These are phyloP conservation scores for Paratrypauchen microcephalus DNA, from an alignment of 2,797 vertebrate species.

Conservation along the genomic window DNA sequence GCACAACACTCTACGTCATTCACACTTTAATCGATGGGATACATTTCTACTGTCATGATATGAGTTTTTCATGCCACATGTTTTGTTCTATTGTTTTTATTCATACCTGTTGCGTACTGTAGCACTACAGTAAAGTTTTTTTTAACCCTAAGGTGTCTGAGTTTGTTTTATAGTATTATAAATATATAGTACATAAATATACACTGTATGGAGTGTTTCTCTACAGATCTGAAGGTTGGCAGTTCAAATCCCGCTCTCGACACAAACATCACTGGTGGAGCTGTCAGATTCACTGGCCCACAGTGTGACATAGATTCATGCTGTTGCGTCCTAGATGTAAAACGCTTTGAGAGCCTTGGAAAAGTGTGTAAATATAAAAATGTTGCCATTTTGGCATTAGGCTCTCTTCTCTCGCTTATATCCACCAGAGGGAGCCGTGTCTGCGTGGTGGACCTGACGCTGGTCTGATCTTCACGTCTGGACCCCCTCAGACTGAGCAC, in stretches of 20 bases:
- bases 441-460: accelerated
- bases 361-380: background rate
- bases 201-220: too few species aligned
- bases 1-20: constrained; percentile 64
- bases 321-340: too few species aligned
- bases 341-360: too few species aligned
- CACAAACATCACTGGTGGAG: too few species aligned
- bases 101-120: constrained; percentile 72
- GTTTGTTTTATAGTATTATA: background rate
- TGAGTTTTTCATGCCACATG: constrained; percentile 61
- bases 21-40: constrained; percentile 51
- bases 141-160: constrained; percentile 55
- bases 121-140: constrained; percentile 81
- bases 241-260: too few species aligned
- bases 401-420: background rate
- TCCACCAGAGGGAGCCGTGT: constrained; percentile 57
- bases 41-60: constrained; percentile 63
- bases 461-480: background rate
- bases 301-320: too few species aligned
- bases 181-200: too few species aligned
- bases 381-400: background rate
- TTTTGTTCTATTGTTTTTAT: constrained; percentile 65
- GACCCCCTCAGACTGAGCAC: background rate
- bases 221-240: too few species aligned
- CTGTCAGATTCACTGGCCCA: too few species aligned